Conservation (phyloP, 2,797 vertebrate species). For the Vultur gryphus region DNA sequence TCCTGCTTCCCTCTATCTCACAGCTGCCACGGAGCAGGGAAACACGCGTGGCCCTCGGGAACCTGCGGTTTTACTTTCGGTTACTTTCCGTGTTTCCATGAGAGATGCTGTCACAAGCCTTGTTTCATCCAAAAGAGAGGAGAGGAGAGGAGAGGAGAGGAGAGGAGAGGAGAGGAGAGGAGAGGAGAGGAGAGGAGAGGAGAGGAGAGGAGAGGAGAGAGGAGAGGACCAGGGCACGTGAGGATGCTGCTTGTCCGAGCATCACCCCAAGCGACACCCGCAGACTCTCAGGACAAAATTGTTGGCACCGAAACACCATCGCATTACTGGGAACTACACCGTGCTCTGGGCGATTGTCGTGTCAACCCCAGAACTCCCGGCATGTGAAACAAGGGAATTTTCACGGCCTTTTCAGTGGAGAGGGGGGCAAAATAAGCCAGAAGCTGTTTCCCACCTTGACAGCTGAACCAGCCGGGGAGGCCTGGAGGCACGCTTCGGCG, state of each 20-base stretch:
- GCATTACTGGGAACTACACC: background rate
- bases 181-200: too few relatives aligned
- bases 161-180: background rate
- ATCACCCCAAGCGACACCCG: background rate
- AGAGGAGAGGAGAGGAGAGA: too few relatives aligned
- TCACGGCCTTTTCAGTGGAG: background rate
- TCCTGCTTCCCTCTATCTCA: background rate
- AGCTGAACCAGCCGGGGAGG: background rate
- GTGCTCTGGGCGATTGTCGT: background rate
- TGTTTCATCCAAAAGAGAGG: background rate
- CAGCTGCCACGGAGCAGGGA: background rate
- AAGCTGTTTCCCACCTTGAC: background rate
- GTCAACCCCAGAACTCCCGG: background rate
- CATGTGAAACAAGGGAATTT: background rate
- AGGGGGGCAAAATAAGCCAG: background rate
- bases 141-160: background rate
- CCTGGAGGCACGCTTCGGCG: background rate
- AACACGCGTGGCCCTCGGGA: fast-evolving
- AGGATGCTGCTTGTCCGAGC: fast-evolving
- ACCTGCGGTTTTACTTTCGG: background rate
- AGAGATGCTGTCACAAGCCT: background rate
- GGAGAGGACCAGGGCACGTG: fast-evolving
- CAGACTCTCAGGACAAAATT: background rate
- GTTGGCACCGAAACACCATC: background rate
- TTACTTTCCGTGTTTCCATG: background rate